Evolutionary conservation across 2,797 vertebrate species (phyloP).

Genomic region (Gymnopithys bicolor): DNA sequence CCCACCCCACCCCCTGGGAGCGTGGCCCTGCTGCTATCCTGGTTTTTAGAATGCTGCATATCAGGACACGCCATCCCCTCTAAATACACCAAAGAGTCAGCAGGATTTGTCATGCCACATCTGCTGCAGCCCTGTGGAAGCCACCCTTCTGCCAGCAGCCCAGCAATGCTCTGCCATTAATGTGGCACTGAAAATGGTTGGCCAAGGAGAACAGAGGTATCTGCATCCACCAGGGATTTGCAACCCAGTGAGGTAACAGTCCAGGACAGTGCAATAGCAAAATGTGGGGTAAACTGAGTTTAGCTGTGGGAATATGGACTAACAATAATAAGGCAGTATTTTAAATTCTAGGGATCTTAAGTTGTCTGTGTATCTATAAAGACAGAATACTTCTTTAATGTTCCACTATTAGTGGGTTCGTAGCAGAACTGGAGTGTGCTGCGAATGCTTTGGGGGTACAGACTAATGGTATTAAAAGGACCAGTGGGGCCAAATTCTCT

Average conservation of each 20-base stretch:
- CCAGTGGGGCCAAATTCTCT: background rate
- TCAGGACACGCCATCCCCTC: background rate
- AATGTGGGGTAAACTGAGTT: background rate
- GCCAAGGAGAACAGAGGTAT: background rate
- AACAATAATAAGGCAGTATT: background rate
- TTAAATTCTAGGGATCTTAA: background rate
- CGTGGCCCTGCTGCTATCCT: background rate
- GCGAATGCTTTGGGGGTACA: background rate
- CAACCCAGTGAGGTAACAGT: background rate
- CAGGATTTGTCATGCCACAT: rapidly evolving
- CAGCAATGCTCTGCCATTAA: background rate
- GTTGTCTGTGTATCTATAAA: background rate
- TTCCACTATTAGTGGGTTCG: background rate
- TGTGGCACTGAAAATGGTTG: background rate
- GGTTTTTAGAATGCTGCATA: background rate
- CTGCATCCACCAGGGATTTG: background rate
- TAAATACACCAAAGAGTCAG: background rate
- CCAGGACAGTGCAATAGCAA: rapidly evolving
- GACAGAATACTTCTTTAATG: background rate
- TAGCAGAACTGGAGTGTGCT: background rate
- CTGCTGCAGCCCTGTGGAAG: background rate
- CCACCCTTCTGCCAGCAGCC: background rate
- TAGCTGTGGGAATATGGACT: background rate
- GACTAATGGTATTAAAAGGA: background rate
- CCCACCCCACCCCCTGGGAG: background rate